Percentiles rank a stretch among this genome's conserved stretches.
Conservation (phyloP, 1,140 invertebrate species). For the Yoshiicerus persimilis region DNA sequence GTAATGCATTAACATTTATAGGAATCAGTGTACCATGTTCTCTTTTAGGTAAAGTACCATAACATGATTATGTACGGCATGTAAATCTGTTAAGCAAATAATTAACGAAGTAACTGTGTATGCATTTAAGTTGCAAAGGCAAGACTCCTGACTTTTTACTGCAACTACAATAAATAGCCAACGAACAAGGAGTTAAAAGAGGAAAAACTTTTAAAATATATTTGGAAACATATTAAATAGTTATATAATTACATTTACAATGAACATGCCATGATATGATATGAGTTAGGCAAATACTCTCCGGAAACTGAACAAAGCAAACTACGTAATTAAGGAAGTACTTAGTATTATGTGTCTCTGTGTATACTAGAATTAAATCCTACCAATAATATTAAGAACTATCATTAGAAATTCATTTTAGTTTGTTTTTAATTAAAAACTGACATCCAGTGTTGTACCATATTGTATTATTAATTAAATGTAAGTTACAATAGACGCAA, state of each 20-base stretch:
- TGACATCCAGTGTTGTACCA: background rate
- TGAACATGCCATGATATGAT: too few species aligned
- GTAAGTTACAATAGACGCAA: slow-evolving; percentile 1
- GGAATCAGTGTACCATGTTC: background rate
- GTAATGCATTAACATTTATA: background rate
- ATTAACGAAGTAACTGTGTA: background rate
- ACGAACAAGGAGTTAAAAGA: background rate
- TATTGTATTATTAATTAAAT: background rate
- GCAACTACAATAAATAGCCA: background rate
- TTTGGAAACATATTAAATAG: background rate
- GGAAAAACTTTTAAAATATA: background rate
- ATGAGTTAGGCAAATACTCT: background rate
- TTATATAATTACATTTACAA: background rate
- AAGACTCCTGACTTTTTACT: background rate
- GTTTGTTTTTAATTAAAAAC: background rate
- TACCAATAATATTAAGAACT: background rate
- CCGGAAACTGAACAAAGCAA: background rate
- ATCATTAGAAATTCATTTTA: background rate
- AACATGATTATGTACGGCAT: background rate
- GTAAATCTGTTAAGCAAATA: background rate
- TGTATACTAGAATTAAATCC: background rate
- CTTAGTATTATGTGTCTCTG: background rate
- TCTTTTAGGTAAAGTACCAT: background rate
- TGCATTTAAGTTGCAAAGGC: background rate
- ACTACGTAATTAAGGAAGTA: background rate